Evolutionary conservation across 2,113 vertebrate genomes (phyloP).

Genomic region (Alosa alosa): DNA sequence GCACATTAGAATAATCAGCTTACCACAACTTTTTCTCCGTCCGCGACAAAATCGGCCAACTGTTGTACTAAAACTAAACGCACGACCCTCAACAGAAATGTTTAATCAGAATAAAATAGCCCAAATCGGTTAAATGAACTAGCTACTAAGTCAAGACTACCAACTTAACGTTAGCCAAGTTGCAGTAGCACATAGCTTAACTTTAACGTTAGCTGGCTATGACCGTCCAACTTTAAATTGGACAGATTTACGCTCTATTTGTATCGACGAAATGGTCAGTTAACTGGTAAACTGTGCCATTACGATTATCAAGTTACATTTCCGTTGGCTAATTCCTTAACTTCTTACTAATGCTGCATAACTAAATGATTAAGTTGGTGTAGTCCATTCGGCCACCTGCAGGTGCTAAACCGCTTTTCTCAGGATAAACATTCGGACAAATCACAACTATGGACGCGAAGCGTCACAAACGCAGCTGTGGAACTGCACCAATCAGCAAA

Average conservation of each 20-base stretch:
- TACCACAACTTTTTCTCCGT: not conserved
- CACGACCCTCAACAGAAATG: not conserved
- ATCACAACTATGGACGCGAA: slow-evolving; percentile 21
- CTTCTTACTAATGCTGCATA: not conserved
- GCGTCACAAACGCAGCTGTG: slow-evolving; percentile 4
- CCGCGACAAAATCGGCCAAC: not conserved
- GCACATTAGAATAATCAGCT: not conserved
- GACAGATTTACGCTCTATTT: not conserved
- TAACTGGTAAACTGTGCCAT: not conserved
- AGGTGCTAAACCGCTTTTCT: slow-evolving; percentile 36
- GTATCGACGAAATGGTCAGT: not conserved
- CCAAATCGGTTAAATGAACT: not conserved
- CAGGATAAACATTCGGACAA: slow-evolving; percentile 22
- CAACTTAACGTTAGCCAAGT: too few species aligned
- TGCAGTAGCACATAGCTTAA: too few species aligned
- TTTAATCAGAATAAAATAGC: not conserved
- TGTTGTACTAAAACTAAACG: not conserved
- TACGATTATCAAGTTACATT: not conserved
- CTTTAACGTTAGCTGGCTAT: too few species aligned
- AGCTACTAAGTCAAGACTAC: not conserved
- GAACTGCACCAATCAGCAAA: slow-evolving; percentile 31
- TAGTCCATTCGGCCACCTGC: not conserved
- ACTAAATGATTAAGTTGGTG: not conserved
- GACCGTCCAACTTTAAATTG: not conserved
- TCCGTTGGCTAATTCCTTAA: not conserved